These are phyloP conservation scores for Anastrepha obliqua DNA, from an alignment of 1,140 invertebrate genomes.

Conservation along the genomic window DNA sequence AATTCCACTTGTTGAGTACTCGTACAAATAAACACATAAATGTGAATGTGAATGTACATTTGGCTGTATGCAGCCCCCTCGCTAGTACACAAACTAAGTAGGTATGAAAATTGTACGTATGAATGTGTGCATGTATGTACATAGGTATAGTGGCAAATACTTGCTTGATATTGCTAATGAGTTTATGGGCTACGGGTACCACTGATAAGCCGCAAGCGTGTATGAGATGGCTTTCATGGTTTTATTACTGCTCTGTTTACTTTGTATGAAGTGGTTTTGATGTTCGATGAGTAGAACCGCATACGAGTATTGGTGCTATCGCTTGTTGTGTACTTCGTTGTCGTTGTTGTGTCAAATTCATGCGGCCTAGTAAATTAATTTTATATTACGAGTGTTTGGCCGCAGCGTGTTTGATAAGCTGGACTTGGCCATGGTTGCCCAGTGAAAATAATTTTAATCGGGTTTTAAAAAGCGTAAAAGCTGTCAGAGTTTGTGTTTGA, in stretches of 20 bases:
- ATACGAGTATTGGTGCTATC: conserved; percentile 30
- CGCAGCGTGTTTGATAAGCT: neutral
- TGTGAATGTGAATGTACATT: too few species aligned
- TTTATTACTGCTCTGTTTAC: conserved; percentile 24
- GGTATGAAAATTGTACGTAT: too few species aligned
- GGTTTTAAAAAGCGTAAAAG: too few species aligned
- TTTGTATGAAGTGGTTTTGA: conserved; percentile 21
- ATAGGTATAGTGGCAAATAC: too few species aligned
- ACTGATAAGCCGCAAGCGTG: conserved; percentile 37
- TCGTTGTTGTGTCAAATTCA: neutral
- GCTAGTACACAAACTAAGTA: too few species aligned
- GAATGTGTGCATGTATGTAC: too few species aligned
- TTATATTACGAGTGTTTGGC: neutral
- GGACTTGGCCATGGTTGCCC: neutral
- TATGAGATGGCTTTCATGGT: neutral
- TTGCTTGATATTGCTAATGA: conserved; percentile 45
- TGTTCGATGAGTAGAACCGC: conserved; percentile 25
- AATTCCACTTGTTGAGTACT: too few species aligned
- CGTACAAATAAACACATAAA: too few species aligned
- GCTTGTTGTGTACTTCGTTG: neutral
- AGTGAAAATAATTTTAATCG: neutral
- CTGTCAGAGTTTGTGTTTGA: too few species aligned
- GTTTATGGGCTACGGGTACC: conserved; percentile 24
- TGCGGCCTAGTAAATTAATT: neutral
- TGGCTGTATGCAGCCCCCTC: too few species aligned